Conservation (phyloP, 2,113 vertebrate genomes). For the Pavo muticus region DNA sequence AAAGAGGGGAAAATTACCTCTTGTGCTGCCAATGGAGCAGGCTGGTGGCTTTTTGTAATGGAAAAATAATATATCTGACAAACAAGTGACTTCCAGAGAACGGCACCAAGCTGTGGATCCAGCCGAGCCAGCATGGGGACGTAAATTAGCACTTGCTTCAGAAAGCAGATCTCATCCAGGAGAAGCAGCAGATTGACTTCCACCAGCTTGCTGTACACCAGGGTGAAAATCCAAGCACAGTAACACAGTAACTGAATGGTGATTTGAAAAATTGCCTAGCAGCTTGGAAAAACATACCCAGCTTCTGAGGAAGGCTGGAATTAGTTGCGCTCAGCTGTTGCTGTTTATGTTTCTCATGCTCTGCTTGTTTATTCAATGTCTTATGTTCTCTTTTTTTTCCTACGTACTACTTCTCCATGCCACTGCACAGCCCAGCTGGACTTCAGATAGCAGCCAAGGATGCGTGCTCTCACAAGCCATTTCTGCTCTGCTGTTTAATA, state of each 20-base stretch:
- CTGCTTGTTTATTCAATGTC: neutral
- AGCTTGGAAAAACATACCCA: neutral
- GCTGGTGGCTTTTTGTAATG: neutral
- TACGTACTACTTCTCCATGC: neutral
- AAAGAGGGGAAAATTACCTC: too few relatives aligned
- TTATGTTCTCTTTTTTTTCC: neutral
- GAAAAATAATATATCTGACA: neutral
- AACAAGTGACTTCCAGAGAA: neutral
- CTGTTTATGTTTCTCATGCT: neutral
- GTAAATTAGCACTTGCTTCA: neutral
- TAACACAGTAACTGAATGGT: neutral
- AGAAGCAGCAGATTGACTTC: rapidly evolving
- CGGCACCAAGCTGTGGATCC: neutral
- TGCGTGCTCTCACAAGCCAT: rapidly evolving
- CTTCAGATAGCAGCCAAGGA: neutral
- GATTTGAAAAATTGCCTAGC: neutral
- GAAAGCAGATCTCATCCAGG: neutral
- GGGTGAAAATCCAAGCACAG: neutral
- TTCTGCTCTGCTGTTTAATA: neutral
- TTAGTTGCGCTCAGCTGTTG: neutral
- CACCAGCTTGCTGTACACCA: neutral
- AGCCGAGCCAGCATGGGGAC: neutral
- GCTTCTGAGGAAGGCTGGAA: neutral
- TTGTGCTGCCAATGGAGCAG: neutral
- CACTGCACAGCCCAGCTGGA: neutral